A percentile compares a stretch with the other conserved stretches of the same genome.
Conservation (phyloP, 1,140 invertebrate genomes). For the Drosophila prosaltans region DNA sequence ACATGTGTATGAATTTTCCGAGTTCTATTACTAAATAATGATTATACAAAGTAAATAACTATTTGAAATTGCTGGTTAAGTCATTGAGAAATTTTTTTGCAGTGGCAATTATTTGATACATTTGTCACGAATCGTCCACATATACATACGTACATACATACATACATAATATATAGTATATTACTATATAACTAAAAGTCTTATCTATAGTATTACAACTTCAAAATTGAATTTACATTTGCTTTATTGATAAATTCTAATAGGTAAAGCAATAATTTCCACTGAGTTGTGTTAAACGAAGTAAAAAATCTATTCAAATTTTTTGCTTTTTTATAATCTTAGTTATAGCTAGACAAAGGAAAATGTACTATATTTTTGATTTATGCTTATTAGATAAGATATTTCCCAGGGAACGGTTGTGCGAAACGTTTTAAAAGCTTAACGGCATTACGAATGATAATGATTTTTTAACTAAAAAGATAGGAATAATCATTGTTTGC, state of each 20-base stretch:
- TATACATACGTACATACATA: no score
- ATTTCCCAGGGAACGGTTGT: neutral
- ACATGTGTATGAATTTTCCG: no score
- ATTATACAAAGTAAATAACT: neutral
- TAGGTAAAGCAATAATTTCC: neutral
- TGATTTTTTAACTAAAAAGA: neutral
- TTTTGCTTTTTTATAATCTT: neutral
- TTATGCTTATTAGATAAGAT: neutral
- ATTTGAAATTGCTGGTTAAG: neutral
- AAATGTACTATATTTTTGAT: slow-evolving; percentile 2
- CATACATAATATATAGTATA: no score
- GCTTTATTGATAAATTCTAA: neutral
- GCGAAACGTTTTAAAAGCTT: no score
- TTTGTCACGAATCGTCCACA: no score
- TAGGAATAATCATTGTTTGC: slow-evolving; percentile 4
- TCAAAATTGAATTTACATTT: neutral
- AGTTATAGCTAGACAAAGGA: neutral
- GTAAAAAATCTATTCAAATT: no score
- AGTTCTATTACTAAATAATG: neutral
- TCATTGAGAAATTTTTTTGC: neutral
- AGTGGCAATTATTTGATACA: no score
- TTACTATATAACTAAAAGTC: no score
- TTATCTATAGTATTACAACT: neutral
- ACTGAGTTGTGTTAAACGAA: neutral
- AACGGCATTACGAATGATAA: no score